These are phyloP conservation scores for Eulemur albifrons DNA, from an alignment of 2,797 vertebrate species.

Conservation along the genomic window DNA sequence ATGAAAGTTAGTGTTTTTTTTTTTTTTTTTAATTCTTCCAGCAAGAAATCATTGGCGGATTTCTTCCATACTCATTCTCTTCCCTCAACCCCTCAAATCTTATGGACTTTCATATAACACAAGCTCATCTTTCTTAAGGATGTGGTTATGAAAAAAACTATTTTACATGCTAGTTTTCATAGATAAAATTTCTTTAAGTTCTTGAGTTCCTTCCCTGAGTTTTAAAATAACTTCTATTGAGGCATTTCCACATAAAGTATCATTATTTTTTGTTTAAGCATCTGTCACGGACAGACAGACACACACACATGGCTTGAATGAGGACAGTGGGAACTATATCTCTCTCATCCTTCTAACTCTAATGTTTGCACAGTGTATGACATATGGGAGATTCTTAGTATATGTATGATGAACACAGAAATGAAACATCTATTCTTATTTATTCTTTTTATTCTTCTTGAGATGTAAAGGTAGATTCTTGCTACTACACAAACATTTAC, in stretches of 20 bases:
- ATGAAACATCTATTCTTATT: background rate
- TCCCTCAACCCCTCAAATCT: background rate
- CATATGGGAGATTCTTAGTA: background rate
- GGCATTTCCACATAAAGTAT: background rate
- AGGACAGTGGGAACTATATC: background rate
- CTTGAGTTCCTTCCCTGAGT: background rate
- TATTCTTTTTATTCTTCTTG: background rate
- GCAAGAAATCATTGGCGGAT: background rate
- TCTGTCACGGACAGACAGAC: background rate
- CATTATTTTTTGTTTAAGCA: conserved; percentile 15
- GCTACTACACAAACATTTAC: background rate
- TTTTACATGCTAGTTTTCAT: background rate
- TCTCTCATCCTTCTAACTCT: background rate
- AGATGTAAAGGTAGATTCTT: background rate
- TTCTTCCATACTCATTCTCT: background rate
- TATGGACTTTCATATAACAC: background rate
- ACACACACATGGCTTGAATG: background rate
- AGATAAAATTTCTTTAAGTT: conserved; percentile 7
- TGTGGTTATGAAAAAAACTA: background rate
- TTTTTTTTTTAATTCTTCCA: conserved; percentile 49
- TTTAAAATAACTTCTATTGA: background rate
- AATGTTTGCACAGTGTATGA: background rate
- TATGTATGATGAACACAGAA: background rate
- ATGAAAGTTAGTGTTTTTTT: conserved; percentile 78
- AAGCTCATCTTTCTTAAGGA: background rate